Base-by-base conservation (phyloP, 92 coral and sea anemone species). In the Virgularia gustaviana region DNA sequence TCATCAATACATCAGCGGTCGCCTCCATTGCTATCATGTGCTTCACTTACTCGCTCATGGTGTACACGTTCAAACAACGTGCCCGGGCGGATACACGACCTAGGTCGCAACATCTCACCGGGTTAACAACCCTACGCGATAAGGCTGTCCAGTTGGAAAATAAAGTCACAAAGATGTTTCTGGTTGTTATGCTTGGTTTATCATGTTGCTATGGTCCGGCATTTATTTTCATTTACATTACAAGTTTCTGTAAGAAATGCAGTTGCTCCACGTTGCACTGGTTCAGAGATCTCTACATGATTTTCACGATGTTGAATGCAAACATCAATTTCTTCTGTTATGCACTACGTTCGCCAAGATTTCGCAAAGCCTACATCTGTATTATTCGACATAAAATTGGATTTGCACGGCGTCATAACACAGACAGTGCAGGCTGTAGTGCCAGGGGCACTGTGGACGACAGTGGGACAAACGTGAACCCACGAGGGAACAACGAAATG, bases 251-350 rank as follows among this genome's bases (percentile, higher is more conserved):
- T 42, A 55, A 60, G 57, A 49, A 72, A 0, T 91, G 97, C 64
- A 73, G 81, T 54, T 91, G 97, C 38, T 71, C 66, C 16, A 78
- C 88, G 6, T 73, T 79, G 23, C 77, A 85, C 57, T 83, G 89
- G 96, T 81, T 95, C 61, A 88, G 97, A 73, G 96, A 91, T 83
- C 67, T 91, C 58, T 90, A 86, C 79, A 85, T 86, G 74, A 77
- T 91, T 66, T 77, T 91, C 70, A 84, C 89, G 57, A 49, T 89
- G 79, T 79, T 79, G 1, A 91, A 89, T 83, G 86, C 96, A 28
- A 78, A 90, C n/a, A 75, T 91, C 79, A 91, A 91, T 70, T 95
- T 95, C 38, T 89, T 89, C 75, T 73, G 87, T n/a, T 91, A 91
- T 63, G 85, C 92, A 13, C 36, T 68, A 32, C 57, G 75, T 7